A percentile compares a stretch with the other conserved stretches of the same genome.
Conservation (phyloP, 2,113 vertebrate species). For the Amphiprion ocellaris region DNA sequence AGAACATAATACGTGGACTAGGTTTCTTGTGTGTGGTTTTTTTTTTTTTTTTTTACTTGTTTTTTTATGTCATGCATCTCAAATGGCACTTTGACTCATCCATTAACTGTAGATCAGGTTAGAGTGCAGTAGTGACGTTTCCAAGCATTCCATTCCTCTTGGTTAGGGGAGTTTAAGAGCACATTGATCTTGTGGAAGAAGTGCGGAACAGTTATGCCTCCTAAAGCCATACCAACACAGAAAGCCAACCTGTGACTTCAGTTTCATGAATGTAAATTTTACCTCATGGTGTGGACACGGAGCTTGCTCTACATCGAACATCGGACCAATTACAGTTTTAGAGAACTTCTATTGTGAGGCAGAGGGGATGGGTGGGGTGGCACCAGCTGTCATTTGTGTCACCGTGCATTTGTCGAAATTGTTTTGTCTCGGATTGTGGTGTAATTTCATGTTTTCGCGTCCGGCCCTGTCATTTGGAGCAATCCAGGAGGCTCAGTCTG, state of each 20-base stretch:
- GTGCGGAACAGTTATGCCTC: constrained; percentile 66
- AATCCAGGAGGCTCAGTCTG: constrained; percentile 54
- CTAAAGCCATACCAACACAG: constrained; percentile 82
- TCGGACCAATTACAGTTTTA: constrained; percentile 82
- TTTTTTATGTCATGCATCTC: constrained; percentile 64
- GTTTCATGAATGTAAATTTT: constrained; percentile 83
- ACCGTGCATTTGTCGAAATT: constrained; percentile 47
- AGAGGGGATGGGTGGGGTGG: constrained; percentile 25
- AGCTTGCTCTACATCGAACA: constrained; percentile 76
- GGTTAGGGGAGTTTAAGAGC: constrained; percentile 69
- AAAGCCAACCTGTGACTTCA: constrained; percentile 78
- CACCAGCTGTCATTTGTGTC: constrained; percentile 61
- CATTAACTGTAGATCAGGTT: constrained; percentile 76
- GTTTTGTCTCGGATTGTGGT: constrained; percentile 56
- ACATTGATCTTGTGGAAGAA: constrained; percentile 63
- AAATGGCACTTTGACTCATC: constrained; percentile 76
- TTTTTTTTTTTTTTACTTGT: not conserved
- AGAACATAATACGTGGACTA: constrained; percentile 34
- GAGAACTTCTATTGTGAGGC: constrained; percentile 62
- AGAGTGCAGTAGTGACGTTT: constrained; percentile 69
- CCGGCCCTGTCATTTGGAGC: constrained; percentile 47
- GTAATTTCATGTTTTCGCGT: constrained; percentile 42
- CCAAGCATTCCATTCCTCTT: constrained; percentile 78
- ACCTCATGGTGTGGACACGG: constrained; percentile 81
- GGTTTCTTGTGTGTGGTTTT: constrained; percentile 12